A percentile compares a stretch with the other conserved stretches of the same genome.
phyloP scores from a whole-genome alignment of 2,888 invertebrate genomes.

The Oeneis ivallda region DNA sequence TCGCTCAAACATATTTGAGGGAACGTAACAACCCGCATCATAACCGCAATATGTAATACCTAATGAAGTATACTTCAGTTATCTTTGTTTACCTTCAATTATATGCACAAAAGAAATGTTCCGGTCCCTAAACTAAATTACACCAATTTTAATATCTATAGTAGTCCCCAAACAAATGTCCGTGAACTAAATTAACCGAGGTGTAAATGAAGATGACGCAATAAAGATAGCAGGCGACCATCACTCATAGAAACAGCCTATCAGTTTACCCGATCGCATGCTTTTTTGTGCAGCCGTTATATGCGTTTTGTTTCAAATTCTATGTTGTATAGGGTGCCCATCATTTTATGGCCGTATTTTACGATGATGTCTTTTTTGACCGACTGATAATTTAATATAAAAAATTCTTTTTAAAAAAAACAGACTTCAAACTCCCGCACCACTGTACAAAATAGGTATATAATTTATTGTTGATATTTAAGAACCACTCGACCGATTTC shows the following conservation, averaged over 20 bases:
- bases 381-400: too few species aligned
- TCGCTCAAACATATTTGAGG: too few species aligned
- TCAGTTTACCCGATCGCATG: constrained; percentile 40
- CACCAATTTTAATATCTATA: constrained; percentile 1
- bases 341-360: constrained; percentile 33
- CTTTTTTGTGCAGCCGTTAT: constrained; percentile 39
- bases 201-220: constrained; percentile 40
- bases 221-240: constrained; percentile 41
- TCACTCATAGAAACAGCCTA: constrained; percentile 38
- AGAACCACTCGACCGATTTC: too few species aligned
- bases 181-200: constrained; percentile 38
- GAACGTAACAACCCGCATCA: too few species aligned
- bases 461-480: too few species aligned
- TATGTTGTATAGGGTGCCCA: constrained; percentile 35
- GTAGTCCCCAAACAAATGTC: constrained; percentile 21
- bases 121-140: constrained; percentile 2
- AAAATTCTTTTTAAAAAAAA: too few species aligned
- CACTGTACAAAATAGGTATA: too few species aligned
- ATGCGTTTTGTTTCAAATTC: constrained; percentile 20
- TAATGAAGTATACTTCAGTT: too few species aligned
- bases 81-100: too few species aligned
- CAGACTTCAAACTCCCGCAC: too few species aligned
- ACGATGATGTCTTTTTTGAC: constrained; percentile 19
- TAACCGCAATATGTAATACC: too few species aligned
- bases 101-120: not conserved